Base-by-base conservation (phyloP, 1,140 invertebrate genomes). In the Lordiphosa clarofinis region DNA sequence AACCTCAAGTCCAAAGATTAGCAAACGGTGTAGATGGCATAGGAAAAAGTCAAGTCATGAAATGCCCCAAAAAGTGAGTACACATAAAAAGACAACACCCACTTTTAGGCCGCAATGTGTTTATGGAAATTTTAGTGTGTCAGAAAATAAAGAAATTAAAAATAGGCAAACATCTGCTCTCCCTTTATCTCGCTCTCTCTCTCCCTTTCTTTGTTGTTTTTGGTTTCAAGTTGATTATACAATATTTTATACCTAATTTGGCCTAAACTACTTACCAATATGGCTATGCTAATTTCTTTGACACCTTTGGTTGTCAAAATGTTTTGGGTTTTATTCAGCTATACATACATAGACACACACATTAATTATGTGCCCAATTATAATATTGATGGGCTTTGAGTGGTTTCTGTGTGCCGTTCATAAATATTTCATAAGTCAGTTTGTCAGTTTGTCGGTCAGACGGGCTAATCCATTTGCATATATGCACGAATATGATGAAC, bases 291-390 rank as follows among this genome's bases (percentile, higher is more conserved):
- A 73, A 73, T 70, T 52, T 21, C 46, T 38, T 59, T 65, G 61
- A 70, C 66, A 70, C 61, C 61, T 70, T 52, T 28, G 28, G 2
- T 43, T 44, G 43, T 52, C 49, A 54, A 49, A 64, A 48, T 38
- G 43, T 11, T 54, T 53, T 33, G 60, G 52, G 46, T 43, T 60
- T 47, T 11, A 4, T 38, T 13, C 12, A 38, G 13, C 36, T 31
- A 38, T 8, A 9, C 33, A 8, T 21, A 50, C 9, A 24, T 13
- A 50, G 12, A 37, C n/a, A 35, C 46, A 35, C 46, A 44, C 43
- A 74, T 65, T 65, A 65, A 68, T 68, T 63, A 63, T 76, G 39
- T 37, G 36, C 24, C 66, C 71, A 70, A 81, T 81, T 79, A 79
- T 60, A 57, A 74, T 71, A 60, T 70, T 62, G 43, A 75, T 59